Evolutionary conservation across 1,140 invertebrate genomes (phyloP).

Genomic region (Oryctes rhinoceros): DNA sequence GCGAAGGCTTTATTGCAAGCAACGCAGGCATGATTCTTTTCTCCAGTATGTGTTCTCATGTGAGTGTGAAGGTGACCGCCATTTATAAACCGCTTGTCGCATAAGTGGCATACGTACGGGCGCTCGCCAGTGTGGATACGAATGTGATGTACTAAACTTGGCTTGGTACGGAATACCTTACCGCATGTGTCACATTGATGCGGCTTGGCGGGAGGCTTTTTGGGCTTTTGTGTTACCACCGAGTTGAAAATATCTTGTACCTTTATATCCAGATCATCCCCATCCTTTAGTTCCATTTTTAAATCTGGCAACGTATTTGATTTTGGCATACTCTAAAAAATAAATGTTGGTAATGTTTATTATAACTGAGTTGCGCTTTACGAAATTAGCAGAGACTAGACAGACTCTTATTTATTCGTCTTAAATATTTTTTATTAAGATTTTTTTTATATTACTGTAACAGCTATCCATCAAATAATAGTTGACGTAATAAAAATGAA

Average conservation of each 20-base stretch:
- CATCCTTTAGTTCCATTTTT: constrained; percentile 50
- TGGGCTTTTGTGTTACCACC: constrained; percentile 40
- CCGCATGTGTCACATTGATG: constrained; percentile 58
- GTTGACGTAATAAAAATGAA: too few relatives aligned
- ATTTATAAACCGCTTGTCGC: constrained; percentile 66
- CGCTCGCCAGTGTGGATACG: constrained; percentile 68
- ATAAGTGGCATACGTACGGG: constrained; percentile 71
- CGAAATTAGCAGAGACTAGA: too few relatives aligned
- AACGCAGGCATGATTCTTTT: constrained; percentile 68
- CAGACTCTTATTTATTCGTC: too few relatives aligned
- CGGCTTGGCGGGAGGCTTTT: constrained; percentile 50
- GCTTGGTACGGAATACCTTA: constrained; percentile 58
- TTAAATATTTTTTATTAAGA: background rate
- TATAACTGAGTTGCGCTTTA: too few relatives aligned
- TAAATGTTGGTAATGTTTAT: too few relatives aligned
- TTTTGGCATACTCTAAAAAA: constrained; percentile 40
- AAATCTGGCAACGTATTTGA: constrained; percentile 45
- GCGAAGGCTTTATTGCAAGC: constrained; percentile 66
- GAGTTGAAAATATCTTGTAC: constrained; percentile 48
- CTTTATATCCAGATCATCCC: constrained; percentile 47
- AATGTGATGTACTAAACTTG: constrained; percentile 58
- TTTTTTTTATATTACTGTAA: too few relatives aligned
- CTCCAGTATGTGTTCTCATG: constrained; percentile 69
- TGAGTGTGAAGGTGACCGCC: constrained; percentile 62
- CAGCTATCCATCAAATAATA: too few relatives aligned